phyloP scores from a whole-genome alignment of 2,113 vertebrate species.

The Thinocorus orbignyianus region DNA sequence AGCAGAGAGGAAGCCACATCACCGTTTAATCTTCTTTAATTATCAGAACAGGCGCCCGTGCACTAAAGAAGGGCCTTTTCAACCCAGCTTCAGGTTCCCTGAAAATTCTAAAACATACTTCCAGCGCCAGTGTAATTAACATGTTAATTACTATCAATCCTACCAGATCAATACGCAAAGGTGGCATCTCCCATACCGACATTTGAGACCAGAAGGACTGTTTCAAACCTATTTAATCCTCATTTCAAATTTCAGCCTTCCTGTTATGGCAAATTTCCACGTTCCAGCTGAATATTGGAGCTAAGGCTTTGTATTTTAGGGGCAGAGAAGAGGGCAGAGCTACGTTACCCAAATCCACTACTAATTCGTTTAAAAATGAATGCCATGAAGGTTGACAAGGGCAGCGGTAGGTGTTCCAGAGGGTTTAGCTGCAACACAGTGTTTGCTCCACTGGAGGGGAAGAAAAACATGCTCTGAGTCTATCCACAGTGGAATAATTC shows the following conservation, averaged over 20 bases:
- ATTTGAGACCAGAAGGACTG: not conserved
- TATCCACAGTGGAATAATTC: not conserved
- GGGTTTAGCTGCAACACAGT: not conserved
- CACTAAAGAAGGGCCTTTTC: not conserved
- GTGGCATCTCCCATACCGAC: not conserved
- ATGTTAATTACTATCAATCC: not conserved
- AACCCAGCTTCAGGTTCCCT: not conserved
- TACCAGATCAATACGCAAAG: not conserved
- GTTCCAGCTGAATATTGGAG: not conserved
- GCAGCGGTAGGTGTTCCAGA: not conserved
- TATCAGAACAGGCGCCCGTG: not conserved
- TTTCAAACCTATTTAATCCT: not conserved
- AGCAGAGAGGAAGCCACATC: not conserved
- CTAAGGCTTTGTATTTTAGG: not conserved
- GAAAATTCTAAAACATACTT: not conserved
- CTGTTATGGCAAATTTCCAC: not conserved
- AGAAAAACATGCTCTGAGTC: not conserved
- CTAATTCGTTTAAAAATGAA: not conserved
- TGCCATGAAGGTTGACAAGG: not conserved
- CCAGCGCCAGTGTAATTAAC: not conserved
- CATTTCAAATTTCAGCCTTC: not conserved
- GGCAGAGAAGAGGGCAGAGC: not conserved
- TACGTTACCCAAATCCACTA: not conserved
- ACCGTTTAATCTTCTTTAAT: not conserved
- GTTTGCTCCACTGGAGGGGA: not conserved